These are phyloP conservation scores for Psittacara wagleri DNA, from an alignment of 2,113 vertebrate species.

Conservation along the genomic window DNA sequence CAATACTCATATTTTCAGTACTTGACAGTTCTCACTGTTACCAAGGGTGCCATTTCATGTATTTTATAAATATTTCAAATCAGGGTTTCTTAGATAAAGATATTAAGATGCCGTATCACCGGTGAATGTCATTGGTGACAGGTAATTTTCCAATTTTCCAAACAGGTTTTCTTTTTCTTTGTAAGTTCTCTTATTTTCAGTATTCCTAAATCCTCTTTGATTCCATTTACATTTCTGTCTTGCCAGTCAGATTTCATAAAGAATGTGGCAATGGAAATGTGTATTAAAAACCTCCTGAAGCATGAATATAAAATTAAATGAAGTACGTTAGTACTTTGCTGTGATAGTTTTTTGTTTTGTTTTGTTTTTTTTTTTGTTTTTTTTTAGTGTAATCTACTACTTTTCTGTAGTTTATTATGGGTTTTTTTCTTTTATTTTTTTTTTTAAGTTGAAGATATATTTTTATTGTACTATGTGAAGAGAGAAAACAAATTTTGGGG, in stretches of 20 bases:
- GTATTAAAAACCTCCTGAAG: neutral
- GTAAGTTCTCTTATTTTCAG: neutral
- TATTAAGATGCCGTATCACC: conserved; percentile 12
- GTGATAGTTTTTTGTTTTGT: neutral
- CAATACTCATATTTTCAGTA: neutral
- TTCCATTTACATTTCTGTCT: neutral
- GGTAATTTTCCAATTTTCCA: neutral
- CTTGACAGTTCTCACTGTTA: conserved; percentile 12
- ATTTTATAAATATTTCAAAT: conserved; percentile 46
- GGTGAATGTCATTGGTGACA: conserved; percentile 28
- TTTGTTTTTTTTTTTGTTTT: neutral
- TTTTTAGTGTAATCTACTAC: neutral
- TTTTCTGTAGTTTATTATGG: neutral
- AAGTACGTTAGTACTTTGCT: neutral
- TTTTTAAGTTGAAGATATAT: neutral
- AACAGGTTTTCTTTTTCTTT: neutral
- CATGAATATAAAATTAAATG: neutral
- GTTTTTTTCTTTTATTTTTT: neutral
- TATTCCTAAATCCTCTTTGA: neutral
- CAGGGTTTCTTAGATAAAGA: neutral
- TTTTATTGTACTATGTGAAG: neutral
- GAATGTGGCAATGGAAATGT: neutral
- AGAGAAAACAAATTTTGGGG: neutral
- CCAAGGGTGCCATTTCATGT: neutral
- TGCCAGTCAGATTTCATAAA: neutral